Base-by-base conservation (phyloP, 2,113 vertebrate genomes). In the Mugil cephalus region DNA sequence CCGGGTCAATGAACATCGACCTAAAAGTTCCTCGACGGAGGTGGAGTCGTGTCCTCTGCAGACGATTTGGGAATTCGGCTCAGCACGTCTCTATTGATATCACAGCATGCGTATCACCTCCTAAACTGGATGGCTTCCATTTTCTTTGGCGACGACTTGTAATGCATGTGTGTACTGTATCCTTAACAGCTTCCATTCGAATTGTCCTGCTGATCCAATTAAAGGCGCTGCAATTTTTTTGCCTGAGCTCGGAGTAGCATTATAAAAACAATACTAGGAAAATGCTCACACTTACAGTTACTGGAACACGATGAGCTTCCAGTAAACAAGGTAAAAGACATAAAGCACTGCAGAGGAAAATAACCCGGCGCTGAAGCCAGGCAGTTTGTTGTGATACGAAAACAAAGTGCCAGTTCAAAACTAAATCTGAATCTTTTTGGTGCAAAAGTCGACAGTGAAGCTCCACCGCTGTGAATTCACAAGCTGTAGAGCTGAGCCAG, bases 191-290 rank as follows among this genome's bases (percentile, higher is more conserved):
- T 67, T 63, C 67, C 47, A 10, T 54, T 56, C 8, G n/a, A 10
- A 56, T 70, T 42, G 64, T 43, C 60, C 48, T 53, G 42, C 59
- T 76, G 53, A 70, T 75, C 24, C 63, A 77, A 52, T 87, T 76
- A 61, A 61, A 82, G 72, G 38, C 39, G 39, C 60, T 53, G 34
- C 12, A 4, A n/a, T n/a, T n/a, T 59, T 50, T 63, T 36, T 60
- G 35, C 66, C 63, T 50, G 67, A n/a, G 21, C 10, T 34, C 6
- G 36, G 54, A 67, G 21, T 7, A 39, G 36, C 39, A 69, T 24
- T 5, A 30, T 3, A 30, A 30, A 74, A 77, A 55, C 1, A 39
- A 60, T 55, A 69, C 51, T 42, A 56, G 12, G 39, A 62, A 67
- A 54, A 51, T 43, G 15, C 19, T 56, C 21, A 47, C 21, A 48